Evolutionary conservation across 2,797 vertebrate species (phyloP).

Genomic region (Crocidura indochinensis): DNA sequence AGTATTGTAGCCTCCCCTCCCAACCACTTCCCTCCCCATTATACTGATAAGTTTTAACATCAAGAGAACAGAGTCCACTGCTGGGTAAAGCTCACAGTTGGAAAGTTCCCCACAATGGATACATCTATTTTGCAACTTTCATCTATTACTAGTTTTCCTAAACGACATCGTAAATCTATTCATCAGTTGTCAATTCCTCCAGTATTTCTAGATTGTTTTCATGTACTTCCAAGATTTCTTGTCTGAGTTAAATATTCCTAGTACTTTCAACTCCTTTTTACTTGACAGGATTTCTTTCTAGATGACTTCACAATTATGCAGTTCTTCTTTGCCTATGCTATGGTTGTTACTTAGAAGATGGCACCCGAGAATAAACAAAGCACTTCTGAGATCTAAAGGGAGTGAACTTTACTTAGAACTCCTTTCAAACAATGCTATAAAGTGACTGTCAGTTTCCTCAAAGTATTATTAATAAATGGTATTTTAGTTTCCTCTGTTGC

Average conservation of each 20-base stretch:
- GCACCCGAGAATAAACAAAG: neutral
- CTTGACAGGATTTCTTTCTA: slow-evolving; percentile 38
- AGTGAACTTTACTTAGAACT: slow-evolving; percentile 9
- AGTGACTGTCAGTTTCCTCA: neutral
- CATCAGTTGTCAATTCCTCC: slow-evolving; percentile 20
- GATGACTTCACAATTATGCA: slow-evolving; percentile 24
- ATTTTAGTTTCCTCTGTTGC: neutral
- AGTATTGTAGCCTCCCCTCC: neutral
- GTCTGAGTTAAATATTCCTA: slow-evolving; percentile 14
- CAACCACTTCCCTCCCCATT: too few relatives aligned
- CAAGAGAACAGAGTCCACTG: neutral
- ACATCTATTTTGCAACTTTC: slow-evolving; percentile 29
- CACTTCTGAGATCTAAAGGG: slow-evolving; percentile 8
- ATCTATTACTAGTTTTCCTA: slow-evolving; percentile 42
- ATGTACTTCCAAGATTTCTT: slow-evolving; percentile 12
- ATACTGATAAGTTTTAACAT: slow-evolving; percentile 15
- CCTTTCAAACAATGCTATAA: slow-evolving; percentile 42
- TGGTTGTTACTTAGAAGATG: slow-evolving; percentile 18
- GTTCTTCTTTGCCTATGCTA: slow-evolving; percentile 12
- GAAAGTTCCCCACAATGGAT: neutral
- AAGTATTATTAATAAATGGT: slow-evolving; percentile 46
- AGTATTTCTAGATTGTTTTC: slow-evolving; percentile 23
- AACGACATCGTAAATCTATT: slow-evolving; percentile 44
- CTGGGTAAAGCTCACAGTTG: neutral
- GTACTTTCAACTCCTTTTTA: slow-evolving; percentile 42